Percentiles rank a stretch among this genome's conserved stretches.
Evolutionary conservation across 2,888 invertebrate genomes (phyloP).

Genomic region (Margaritifera margaritifera): DNA sequence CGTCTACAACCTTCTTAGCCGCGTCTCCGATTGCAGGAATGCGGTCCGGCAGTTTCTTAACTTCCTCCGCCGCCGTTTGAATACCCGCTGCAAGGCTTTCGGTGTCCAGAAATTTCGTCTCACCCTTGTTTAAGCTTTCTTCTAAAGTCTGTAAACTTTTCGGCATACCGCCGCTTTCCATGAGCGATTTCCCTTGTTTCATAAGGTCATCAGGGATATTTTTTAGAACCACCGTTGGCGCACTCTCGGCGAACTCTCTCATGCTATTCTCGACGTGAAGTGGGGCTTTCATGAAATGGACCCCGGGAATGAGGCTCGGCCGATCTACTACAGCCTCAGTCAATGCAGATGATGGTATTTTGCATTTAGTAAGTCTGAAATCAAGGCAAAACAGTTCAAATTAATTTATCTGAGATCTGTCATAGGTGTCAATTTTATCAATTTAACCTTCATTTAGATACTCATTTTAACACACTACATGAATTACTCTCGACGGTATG

Average conservation of each 20-base stretch:
- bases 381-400: background rate
- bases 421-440: background rate
- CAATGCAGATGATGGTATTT: conserved; percentile 25
- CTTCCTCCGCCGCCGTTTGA: no score
- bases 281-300: conserved; percentile 29
- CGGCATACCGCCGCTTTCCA: no score
- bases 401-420: background rate
- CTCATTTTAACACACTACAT: no score
- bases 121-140: no score
- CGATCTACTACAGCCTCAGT: conserved; percentile 21
- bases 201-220: conserved; percentile 8
- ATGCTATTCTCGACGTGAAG: conserved; percentile 19
- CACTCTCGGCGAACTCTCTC: conserved; percentile 25
- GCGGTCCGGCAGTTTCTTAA: no score
- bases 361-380: conserved; percentile 29
- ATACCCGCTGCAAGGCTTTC: no score
- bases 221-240: conserved; percentile 30
- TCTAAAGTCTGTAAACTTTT: no score
- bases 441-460: background rate
- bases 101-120: no score
- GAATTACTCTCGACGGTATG: no score
- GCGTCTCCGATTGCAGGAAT: no score
- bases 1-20: background rate
- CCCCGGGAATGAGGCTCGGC: conserved; percentile 27
- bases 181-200: no score